Evolutionary conservation across 2,113 vertebrate species (phyloP), one percentile per base, ranked within the genome.

Genomic region (Oncorhynchus keta): DNA sequence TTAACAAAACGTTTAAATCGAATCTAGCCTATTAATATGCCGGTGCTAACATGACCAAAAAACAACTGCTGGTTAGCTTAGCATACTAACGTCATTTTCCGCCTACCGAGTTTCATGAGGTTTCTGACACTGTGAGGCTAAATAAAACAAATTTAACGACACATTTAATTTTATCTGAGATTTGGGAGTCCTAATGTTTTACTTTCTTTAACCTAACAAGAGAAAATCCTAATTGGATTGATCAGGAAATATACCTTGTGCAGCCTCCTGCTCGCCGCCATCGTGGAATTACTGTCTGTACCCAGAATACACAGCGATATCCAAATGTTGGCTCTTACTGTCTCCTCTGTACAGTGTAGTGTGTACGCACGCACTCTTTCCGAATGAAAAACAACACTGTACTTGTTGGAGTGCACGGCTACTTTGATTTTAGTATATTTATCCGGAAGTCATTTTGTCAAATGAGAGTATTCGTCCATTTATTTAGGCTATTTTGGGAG

Each of bases 231-330:
- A 74, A 81, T 66, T 11, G 9, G 45, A 83, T 61, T 81, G 73
- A 39, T 82, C 59, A 45, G 74, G 69, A 81, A 78, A 87, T 88
- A 93, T 95, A 95, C 95, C 95, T 95, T 95, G 89, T 94, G 93
- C 91, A 95, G 94, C 93, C 95, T 94, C 92, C 92, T 95, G 94
- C 95, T 95, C 92, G 94, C 94, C 94, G 94, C 93, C 94, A 95
- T 95, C 93, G 95, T 95, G 93, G 88, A 90, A 92, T 89, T 93
- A 88, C 89, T 92, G 84, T 72, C 83, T 89, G 85, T 91, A 85
- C 93, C 94, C 94, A 94, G 85, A 93, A 92, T 94, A 91, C 94
- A 93, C 91, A 72, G 88, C 90, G 89, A 35, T 76, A 30, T 2
- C 78, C 13, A 62, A 62, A 9, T 24, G 59, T 49, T 39, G 12